Conservation (phyloP, 2,888 invertebrate species). For the Lithosia quadra region DNA sequence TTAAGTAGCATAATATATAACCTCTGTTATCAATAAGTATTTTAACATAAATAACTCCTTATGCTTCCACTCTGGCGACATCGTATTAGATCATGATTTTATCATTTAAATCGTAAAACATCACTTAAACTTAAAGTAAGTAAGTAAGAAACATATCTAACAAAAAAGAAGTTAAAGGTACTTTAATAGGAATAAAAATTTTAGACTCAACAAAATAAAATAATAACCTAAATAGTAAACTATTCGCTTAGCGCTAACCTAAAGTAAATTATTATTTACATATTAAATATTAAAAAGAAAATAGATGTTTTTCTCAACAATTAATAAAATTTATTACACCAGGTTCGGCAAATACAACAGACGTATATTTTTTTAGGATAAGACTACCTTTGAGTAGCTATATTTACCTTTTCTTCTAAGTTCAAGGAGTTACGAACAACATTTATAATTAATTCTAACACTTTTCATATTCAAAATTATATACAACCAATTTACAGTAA, state of each 20-base stretch:
- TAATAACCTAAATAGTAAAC: conserved; percentile 65
- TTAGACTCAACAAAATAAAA: conserved; percentile 74
- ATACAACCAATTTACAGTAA: conserved; percentile 84
- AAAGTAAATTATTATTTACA: conserved; percentile 65
- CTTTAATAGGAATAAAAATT: conserved; percentile 83
- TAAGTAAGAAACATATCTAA: conserved; percentile 70
- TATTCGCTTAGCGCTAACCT: conserved; percentile 75
- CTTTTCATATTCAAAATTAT: conserved; percentile 72
- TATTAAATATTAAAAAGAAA: conserved; percentile 58
- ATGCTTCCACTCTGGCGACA: conserved; percentile 65
- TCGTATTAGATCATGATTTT: conserved; percentile 70
- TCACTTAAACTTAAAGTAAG: conserved; percentile 66
- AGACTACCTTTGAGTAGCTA: conserved; percentile 28
- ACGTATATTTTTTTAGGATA: conserved; percentile 24
- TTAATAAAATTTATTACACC: conserved; percentile 49
- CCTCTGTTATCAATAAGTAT: conserved; percentile 61
- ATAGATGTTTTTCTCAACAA: conserved; percentile 49
- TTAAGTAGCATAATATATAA: conserved; percentile 69
- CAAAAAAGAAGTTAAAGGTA: conserved; percentile 77
- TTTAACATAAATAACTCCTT: conserved; percentile 74
- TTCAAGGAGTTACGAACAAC: conserved; percentile 51
- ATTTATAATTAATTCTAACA: conserved; percentile 51
- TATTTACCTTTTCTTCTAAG: conserved; percentile 34
- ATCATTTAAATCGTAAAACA: conserved; percentile 67
- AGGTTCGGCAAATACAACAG: conserved; percentile 46